Evolutionary conservation across 2,888 invertebrate species (phyloP), one percentile per base, ranked within the genome.

Genomic region (Drosophila meridionalis): DNA sequence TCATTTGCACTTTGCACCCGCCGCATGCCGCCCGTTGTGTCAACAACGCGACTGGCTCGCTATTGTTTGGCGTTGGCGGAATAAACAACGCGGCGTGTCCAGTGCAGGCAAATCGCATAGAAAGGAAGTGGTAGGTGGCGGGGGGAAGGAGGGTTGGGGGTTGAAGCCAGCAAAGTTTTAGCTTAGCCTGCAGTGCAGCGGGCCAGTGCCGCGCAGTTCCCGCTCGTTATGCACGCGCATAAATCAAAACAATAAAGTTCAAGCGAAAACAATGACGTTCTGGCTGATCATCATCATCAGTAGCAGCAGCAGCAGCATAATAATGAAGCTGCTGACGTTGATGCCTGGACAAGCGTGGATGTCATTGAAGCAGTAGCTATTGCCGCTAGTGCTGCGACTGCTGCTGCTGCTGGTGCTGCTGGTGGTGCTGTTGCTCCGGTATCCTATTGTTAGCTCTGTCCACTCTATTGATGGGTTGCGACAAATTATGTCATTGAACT

Each of bases 181-280:
- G 83, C 78, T 84, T 75, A 73, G 74, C 72, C 70, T 71, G 76
- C 83, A 69, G 69, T 36, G 42, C 63, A 52, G 38, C 52, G 65
- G 71, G 70, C 63, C 56, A 42, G 55, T 60, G 53, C 50, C 62
- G 59, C 48, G 50, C 56, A 30, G 26, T 55, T 62, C 61, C 55
- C 47, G 56, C 56, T 70, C 63, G 76, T 69, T 73, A 64, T 83
- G 83, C 82, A 63, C 72, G 82, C 83, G 87, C 89, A 87, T 87
- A 87, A 87, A 87, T 87, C 87, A 89, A 89, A 89, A 89, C 87
- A 87, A 89, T 89, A 87, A 87, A 89, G 87, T 87, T 89, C 83
- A 87, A 79, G 87, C 84, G 77, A 88, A 83, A 87, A 87, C 89
- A 87, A 88, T 88, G 89, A 82, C 77, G 80, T 56, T 59, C 61